phyloP scores from a whole-genome alignment of 2,797 vertebrate genomes.

The Gymnoscopelus braueri region DNA sequence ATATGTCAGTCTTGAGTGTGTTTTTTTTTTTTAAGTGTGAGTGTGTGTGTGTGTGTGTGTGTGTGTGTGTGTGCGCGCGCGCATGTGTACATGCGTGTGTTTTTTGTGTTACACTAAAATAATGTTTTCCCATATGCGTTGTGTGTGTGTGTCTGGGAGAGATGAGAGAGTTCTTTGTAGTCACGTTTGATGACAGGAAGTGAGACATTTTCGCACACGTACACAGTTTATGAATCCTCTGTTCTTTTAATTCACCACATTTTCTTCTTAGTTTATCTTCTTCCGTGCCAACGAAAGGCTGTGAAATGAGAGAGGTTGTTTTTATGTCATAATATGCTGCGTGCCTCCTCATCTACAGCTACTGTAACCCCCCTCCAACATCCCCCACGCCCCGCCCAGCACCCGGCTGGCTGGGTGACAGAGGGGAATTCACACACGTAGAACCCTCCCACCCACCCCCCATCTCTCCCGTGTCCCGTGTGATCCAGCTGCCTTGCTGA shows the following conservation, averaged over 20 bases:
- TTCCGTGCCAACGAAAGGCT: slow-evolving; percentile 38
- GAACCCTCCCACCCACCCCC: slow-evolving; percentile 32
- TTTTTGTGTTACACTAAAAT: slow-evolving; percentile 27
- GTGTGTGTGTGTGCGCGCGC: slow-evolving; percentile 26
- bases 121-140: slow-evolving; percentile 62
- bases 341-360: slow-evolving; percentile 13
- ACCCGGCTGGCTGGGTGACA: slow-evolving; percentile 47
- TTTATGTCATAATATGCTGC: slow-evolving; percentile 40
- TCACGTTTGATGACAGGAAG: slow-evolving; percentile 69
- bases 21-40: neutral
- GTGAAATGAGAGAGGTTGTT: slow-evolving; percentile 51
- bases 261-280: slow-evolving; percentile 44
- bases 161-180: slow-evolving; percentile 64
- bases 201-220: slow-evolving; percentile 61
- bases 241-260: slow-evolving; percentile 53
- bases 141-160: slow-evolving; percentile 56
- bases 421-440: slow-evolving; percentile 53
- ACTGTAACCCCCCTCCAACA: slow-evolving; percentile 36
- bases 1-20: slow-evolving; percentile 42
- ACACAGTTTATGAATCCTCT: slow-evolving; percentile 47
- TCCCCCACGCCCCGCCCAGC: slow-evolving; percentile 33
- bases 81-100: neutral
- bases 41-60: slow-evolving; percentile 30
- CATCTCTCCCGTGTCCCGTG: slow-evolving; percentile 54
- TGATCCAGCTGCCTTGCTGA: slow-evolving; percentile 63